phyloP scores from a whole-genome alignment of 2,797 vertebrate species.

The Gambelia wislizenii region DNA sequence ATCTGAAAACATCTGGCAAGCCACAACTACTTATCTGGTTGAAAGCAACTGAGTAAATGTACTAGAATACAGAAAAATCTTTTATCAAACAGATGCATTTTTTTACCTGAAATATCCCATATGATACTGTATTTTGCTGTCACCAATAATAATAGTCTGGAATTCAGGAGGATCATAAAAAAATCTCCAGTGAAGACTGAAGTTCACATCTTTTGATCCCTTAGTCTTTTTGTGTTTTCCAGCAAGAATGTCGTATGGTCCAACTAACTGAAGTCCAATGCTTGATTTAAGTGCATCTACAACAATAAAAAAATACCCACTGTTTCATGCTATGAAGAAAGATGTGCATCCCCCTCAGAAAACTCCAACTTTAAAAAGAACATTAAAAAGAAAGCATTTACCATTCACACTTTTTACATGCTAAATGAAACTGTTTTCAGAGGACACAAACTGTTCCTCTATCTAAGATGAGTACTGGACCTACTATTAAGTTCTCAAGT shows the following conservation, averaged over 20 bases:
- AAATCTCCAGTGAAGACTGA: slow-evolving; percentile 94
- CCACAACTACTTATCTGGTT: not conserved
- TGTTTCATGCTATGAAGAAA: not conserved
- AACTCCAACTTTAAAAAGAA: not conserved
- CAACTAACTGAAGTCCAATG: slow-evolving; percentile 90
- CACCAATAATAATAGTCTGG: slow-evolving; percentile 90
- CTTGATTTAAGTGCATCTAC: slow-evolving; percentile 86
- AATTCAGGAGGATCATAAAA: slow-evolving; percentile 98
- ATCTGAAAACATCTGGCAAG: not conserved
- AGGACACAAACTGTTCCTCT: not conserved
- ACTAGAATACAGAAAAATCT: not conserved
- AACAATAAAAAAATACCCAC: slow-evolving; percentile 37
- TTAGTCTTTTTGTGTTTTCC: slow-evolving; percentile 86
- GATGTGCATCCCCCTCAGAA: not conserved
- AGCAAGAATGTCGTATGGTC: slow-evolving; percentile 92
- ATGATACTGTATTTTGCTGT: slow-evolving; percentile 87
- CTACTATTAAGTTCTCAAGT: not conserved
- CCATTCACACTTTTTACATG: not conserved
- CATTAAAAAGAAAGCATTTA: not conserved
- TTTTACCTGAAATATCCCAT: slow-evolving; percentile 96
- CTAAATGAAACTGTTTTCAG: not conserved
- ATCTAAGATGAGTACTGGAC: too few relatives aligned
- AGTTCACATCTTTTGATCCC: slow-evolving; percentile 81
- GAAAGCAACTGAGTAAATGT: not conserved
- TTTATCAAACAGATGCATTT: not conserved